These are phyloP conservation scores for Podargus strigoides DNA, from an alignment of 2,797 vertebrate species.

Conservation along the genomic window DNA sequence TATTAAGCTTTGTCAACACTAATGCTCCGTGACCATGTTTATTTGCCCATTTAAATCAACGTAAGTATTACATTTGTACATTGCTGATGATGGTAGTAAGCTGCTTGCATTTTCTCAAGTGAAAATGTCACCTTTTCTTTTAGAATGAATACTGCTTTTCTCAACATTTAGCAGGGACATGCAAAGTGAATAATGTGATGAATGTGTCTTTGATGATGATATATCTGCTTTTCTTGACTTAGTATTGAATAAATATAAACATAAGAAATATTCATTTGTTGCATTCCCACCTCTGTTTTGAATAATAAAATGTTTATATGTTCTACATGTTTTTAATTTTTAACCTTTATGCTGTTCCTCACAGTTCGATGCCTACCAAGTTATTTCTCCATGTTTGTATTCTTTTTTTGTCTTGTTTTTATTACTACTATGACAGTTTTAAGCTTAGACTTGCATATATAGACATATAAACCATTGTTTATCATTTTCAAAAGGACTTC, in stretches of 20 bases:
- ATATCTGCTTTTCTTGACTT: not conserved
- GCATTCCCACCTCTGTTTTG: not conserved
- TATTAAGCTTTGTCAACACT: not conserved
- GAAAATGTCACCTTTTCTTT: not conserved
- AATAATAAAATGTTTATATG: not conserved
- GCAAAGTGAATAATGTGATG: not conserved
- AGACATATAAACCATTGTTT: not conserved
- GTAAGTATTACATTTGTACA: not conserved
- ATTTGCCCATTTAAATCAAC: not conserved
- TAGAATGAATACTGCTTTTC: not conserved
- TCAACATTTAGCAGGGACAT: not conserved
- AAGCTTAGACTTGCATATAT: not conserved
- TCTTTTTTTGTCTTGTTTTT: not conserved
- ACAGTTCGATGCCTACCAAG: fast-evolving
- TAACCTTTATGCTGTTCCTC: not conserved
- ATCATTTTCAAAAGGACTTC: not conserved
- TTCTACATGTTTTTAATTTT: not conserved
- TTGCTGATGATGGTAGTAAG: not conserved
- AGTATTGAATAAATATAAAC: not conserved
- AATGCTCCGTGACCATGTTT: not conserved
- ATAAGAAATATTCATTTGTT: not conserved
- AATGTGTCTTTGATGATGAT: not conserved
- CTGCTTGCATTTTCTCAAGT: not conserved
- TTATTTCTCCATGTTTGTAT: not conserved
- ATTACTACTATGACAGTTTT: not conserved